Evolutionary conservation across 2,888 invertebrate species (phyloP).

Genomic region (Chromoteleia sp.): DNA sequence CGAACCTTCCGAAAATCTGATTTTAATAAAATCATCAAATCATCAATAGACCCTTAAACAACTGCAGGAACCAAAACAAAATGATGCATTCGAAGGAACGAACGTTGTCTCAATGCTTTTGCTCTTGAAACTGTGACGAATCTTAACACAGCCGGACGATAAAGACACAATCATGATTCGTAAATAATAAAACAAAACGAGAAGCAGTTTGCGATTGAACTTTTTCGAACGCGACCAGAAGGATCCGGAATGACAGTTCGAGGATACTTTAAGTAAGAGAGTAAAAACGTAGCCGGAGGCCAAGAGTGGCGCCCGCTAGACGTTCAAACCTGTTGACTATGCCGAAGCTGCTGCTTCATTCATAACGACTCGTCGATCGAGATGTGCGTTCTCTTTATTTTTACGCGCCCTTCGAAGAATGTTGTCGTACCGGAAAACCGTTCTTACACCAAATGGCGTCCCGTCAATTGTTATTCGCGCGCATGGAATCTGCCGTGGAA

Average conservation of each 20-base stretch:
- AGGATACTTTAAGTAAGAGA: constrained; percentile 68
- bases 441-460: constrained; percentile 67
- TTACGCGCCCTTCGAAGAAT: constrained; percentile 71
- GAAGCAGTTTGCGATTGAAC: constrained; percentile 20
- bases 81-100: not conserved
- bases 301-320: constrained; percentile 81
- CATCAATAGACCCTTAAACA: not conserved
- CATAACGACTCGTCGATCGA: constrained; percentile 74
- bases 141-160: not conserved
- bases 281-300: constrained; percentile 78
- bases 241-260: constrained; percentile 64
- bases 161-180: constrained; percentile 31
- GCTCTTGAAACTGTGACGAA: not conserved
- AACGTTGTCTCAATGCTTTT: not conserved
- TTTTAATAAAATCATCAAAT: not conserved
- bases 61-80: not conserved
- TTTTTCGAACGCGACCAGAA: constrained; percentile 39
- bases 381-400: constrained; percentile 72
- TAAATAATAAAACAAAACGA: constrained; percentile 17
- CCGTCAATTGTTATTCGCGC: constrained; percentile 55
- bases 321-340: constrained; percentile 76
- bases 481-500: constrained; percentile 28
- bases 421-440: constrained; percentile 70
- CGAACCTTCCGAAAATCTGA: not conserved
- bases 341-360: constrained; percentile 72